Evolutionary conservation across 2,113 vertebrate species (phyloP).

Genomic region (Myotis yumanensis): DNA sequence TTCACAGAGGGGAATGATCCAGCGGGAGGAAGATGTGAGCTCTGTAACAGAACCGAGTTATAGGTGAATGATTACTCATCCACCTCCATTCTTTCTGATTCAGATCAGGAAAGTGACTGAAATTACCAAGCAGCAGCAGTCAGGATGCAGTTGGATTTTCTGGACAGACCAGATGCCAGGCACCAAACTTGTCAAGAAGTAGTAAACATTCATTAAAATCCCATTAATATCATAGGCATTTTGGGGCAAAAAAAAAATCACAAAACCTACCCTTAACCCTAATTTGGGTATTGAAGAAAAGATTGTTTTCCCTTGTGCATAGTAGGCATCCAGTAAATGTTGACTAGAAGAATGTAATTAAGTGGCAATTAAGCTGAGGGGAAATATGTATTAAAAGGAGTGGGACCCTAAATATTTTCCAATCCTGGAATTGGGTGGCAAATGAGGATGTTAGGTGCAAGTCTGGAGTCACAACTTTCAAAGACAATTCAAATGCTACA

Average conservation of each 20-base stretch:
- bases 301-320: background rate
- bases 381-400: background rate
- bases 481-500: background rate
- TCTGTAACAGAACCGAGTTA: background rate
- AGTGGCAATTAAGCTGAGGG: background rate
- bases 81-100: background rate
- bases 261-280: background rate
- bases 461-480: background rate
- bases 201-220: background rate
- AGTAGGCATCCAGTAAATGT: background rate
- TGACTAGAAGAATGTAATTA: background rate
- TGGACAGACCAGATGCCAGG: background rate
- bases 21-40: background rate
- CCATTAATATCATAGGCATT: background rate
- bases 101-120: background rate
- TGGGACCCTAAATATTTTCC: background rate
- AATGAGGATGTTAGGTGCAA: background rate
- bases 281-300: slow-evolving; percentile 6
- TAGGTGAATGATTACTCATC: background rate
- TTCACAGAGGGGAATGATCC: background rate
- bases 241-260: background rate
- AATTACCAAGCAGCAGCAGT: background rate
- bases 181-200: background rate
- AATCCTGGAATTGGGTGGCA: background rate
- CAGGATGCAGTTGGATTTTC: background rate